These are phyloP conservation scores for Poeciliopsis prolifica DNA, from an alignment of 2,113 vertebrate genomes.

Conservation along the genomic window DNA sequence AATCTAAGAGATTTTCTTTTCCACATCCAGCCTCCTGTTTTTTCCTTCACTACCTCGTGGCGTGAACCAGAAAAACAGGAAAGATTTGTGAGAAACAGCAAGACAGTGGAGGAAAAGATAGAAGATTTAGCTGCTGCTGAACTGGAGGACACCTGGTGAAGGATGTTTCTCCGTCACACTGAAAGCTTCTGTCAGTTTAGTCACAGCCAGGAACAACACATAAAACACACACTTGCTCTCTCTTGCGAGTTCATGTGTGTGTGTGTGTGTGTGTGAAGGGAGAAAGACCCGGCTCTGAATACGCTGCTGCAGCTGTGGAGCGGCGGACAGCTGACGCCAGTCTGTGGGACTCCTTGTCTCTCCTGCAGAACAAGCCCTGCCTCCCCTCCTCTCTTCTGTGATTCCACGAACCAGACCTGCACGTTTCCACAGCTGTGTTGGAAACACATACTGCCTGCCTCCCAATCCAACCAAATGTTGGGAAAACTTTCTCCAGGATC, in stretches of 20 bases:
- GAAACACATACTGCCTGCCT: slow-evolving; percentile 23
- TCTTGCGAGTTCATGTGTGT: slow-evolving; percentile 57
- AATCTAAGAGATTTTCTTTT: slow-evolving; percentile 28
- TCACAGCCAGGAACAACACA: slow-evolving; percentile 48
- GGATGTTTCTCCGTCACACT: slow-evolving; percentile 63
- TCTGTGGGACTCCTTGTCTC: slow-evolving; percentile 48
- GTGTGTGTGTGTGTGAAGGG: slow-evolving; percentile 64
- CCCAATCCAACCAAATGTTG: not conserved
- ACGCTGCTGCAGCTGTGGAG: slow-evolving; percentile 76
- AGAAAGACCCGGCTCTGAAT: slow-evolving; percentile 61
- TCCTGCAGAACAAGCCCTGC: slow-evolving; percentile 26
- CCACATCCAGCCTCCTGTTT: slow-evolving; percentile 32
- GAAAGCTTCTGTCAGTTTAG: slow-evolving; percentile 66
- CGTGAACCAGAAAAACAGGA: slow-evolving; percentile 29
- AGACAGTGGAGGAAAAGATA: slow-evolving; percentile 19
- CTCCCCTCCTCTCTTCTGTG: slow-evolving; percentile 34
- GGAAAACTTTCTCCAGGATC: not conserved
- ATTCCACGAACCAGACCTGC: slow-evolving; percentile 73
- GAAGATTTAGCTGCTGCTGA: slow-evolving; percentile 70
- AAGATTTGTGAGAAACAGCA: slow-evolving; percentile 35
- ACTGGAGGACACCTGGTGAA: slow-evolving; percentile 63
- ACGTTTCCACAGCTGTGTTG: slow-evolving; percentile 78
- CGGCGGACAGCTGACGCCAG: slow-evolving; percentile 74
- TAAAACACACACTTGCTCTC: slow-evolving; percentile 21
- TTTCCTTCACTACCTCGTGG: slow-evolving; percentile 31